phyloP scores from a whole-genome alignment of 2,888 invertebrate species.

The Ornithoptera priamus region DNA sequence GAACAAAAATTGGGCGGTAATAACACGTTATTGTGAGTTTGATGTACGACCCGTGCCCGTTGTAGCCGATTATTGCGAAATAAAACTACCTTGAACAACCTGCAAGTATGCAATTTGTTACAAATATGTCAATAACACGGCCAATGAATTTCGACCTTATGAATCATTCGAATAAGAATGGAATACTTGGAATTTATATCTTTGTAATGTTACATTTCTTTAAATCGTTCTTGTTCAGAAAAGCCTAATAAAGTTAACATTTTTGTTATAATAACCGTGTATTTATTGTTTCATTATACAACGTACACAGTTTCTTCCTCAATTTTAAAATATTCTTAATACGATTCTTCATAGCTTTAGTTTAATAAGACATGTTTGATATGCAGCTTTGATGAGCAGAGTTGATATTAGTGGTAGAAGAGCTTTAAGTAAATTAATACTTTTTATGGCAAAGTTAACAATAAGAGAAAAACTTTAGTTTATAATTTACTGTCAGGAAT shows the following conservation, averaged over 20 bases:
- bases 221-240: neutral
- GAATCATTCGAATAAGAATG: conserved; percentile 21
- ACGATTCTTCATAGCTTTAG: too few species aligned
- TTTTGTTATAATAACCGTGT: neutral
- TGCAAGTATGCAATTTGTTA: conserved; percentile 20
- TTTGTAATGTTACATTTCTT: conserved; percentile 2
- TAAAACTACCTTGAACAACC: conserved; percentile 23
- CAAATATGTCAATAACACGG: conserved; percentile 28
- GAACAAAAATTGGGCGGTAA: conserved; percentile 19
- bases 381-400: too few species aligned
- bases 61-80: conserved; percentile 22
- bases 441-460: too few species aligned
- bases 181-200: conserved; percentile 12
- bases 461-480: too few species aligned
- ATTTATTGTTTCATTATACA: neutral
- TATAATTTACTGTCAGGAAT: too few species aligned
- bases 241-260: neutral
- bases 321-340: neutral
- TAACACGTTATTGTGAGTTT: conserved; percentile 22
- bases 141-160: conserved; percentile 25
- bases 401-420: too few species aligned
- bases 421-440: too few species aligned
- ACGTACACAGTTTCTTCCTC: neutral
- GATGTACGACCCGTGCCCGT: conserved; percentile 22
- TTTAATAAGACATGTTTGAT: too few species aligned